A percentile compares a stretch with the other conserved stretches of the same genome.
These are phyloP conservation scores for Oxygymnocypris stewartii DNA, from an alignment of 2,113 vertebrate species.

Conservation along the genomic window DNA sequence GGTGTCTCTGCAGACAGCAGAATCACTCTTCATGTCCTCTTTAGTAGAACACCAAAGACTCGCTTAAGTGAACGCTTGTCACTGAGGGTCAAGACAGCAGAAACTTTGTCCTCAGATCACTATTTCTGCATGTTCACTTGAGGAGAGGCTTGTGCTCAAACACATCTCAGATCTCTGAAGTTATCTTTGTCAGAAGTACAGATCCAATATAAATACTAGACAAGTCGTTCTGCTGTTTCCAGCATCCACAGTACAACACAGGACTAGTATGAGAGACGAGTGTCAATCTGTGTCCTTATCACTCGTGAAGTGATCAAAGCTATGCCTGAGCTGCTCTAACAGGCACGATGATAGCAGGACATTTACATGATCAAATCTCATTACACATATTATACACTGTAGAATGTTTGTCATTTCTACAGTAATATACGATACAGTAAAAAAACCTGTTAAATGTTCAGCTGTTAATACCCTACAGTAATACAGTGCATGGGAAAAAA, in stretches of 20 bases:
- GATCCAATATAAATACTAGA: background rate
- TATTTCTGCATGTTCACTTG: background rate
- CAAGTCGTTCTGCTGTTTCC: too few relatives aligned
- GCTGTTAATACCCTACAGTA: too few relatives aligned
- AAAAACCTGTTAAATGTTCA: too few relatives aligned
- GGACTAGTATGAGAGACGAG: background rate
- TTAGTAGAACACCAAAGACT: background rate
- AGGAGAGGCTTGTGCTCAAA: background rate
- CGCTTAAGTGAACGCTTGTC: background rate
- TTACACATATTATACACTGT: too few relatives aligned
- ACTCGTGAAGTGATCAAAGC: too few relatives aligned
- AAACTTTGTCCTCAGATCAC: background rate
- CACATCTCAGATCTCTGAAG: background rate
- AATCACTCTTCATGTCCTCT: slow-evolving; percentile 22
- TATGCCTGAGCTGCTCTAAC: too few relatives aligned
- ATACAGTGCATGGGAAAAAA: too few relatives aligned
- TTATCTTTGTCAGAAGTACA: too few relatives aligned
- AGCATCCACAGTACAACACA: background rate
- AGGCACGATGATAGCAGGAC: too few relatives aligned
- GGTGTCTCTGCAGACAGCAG: background rate
- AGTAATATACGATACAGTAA: too few relatives aligned
- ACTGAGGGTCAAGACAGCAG: background rate
- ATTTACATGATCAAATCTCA: too few relatives aligned
- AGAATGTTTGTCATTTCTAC: too few relatives aligned
- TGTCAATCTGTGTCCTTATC: background rate